Percentiles rank a stretch among this genome's conserved stretches.
Evolutionary conservation across 2,888 invertebrate species (phyloP).

Genomic region (Carpatolechia fugitivella): DNA sequence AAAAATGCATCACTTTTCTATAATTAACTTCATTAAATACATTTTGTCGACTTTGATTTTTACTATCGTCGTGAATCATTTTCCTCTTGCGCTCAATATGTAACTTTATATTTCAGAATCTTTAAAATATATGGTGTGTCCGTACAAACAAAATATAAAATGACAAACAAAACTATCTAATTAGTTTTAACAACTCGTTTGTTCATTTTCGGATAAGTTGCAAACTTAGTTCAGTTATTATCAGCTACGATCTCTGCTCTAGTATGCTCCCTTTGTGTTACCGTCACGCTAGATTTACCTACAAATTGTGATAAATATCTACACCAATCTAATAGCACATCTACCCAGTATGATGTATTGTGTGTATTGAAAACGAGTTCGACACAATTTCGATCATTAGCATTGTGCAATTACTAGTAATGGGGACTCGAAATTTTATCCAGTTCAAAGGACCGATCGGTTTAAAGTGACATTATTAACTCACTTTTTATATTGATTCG

Average conservation of each 20-base stretch:
- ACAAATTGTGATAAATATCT: constrained; percentile 57
- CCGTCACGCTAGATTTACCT: constrained; percentile 51
- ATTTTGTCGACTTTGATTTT: no score
- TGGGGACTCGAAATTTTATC: constrained; percentile 5
- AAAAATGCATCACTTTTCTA: no score
- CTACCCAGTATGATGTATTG: constrained; percentile 15
- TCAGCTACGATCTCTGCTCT: constrained; percentile 34
- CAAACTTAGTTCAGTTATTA: not conserved
- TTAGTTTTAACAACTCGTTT: not conserved
- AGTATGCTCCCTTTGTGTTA: constrained; percentile 40
- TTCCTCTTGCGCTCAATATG: no score
- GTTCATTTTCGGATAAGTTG: not conserved
- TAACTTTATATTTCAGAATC: no score
- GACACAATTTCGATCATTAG: constrained; percentile 16
- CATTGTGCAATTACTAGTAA: constrained; percentile 1
- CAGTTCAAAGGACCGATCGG: not conserved
- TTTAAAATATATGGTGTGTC: no score
- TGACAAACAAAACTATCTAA: no score
- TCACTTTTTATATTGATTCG: not conserved
- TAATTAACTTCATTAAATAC: no score
- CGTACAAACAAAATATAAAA: no score
- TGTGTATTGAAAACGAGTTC: constrained; percentile 4
- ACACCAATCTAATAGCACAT: constrained; percentile 18
- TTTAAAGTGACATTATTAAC: not conserved
- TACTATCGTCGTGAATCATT: no score